Evolutionary conservation across 2,797 vertebrate genomes (phyloP), one percentile per base, ranked within the genome.

Genomic region (Knipowitschia caucasica): DNA sequence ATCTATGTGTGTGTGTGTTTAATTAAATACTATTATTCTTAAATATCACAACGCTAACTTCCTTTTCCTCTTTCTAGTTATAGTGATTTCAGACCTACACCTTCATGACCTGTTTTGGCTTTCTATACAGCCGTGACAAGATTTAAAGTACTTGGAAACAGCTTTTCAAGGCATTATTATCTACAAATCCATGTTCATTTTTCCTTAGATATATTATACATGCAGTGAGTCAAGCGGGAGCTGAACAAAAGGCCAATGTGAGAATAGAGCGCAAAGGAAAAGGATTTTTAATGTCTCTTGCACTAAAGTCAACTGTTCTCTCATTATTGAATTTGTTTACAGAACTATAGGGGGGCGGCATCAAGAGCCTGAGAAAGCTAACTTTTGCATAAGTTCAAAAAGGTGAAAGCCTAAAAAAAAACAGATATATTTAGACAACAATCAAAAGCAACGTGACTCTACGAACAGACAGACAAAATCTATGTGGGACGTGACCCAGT

Each of bases 161-260:
- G 2, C 7, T 10, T 30, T 4, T 2, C 27, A 30, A 1, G 4
- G 2, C 7, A 30, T 7, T 30, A 30, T 10, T 18, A 7, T 36
- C n/a, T 36, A 7, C 2, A 15, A 36, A 36, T 11, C n/a, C 6
- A 6, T 15, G 59, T 59, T 61, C 64, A 62, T 47, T 38, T 77
- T 71, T 63, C 60, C 49, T 53, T 31, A 59, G 68, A 80, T 78
- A 81, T 74, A 84, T 80, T 78, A 79, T 72, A 49, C 69, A 80
- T 83, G 74, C 76, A 80, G 74, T 80, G 68, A 60, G 70, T 56
- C 71, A 64, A 3, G 49, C 76, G 71, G 66, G 67, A 72, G 78
- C 77, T 68, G 44, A 53, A 42, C 20, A 65, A 65, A 69, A 80
- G 59, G 63, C 70, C 55, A 58, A 51, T 44, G 50, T 7, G 8